These are phyloP conservation scores for Monodelphis domestica DNA, from an alignment of 2,797 vertebrate genomes.

Conservation along the genomic window DNA sequence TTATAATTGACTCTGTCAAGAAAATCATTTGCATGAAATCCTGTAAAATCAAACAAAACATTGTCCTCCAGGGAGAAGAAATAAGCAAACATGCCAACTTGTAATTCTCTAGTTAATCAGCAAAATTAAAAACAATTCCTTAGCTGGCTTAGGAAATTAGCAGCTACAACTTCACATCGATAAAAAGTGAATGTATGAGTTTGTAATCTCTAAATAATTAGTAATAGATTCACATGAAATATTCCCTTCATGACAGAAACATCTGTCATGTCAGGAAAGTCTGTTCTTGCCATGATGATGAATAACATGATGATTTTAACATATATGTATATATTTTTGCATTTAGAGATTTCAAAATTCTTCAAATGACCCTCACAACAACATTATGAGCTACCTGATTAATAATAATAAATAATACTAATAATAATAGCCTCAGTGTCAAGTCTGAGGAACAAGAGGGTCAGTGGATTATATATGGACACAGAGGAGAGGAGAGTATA, in stretches of 20 bases:
- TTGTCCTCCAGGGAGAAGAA: background rate
- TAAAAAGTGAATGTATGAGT: background rate
- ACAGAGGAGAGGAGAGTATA: background rate
- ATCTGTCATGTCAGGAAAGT: background rate
- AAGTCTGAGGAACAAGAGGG: background rate
- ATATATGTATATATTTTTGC: background rate
- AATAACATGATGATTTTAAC: no score
- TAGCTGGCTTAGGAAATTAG: background rate
- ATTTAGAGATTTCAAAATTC: background rate
- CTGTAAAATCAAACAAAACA: background rate
- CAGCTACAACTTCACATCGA: slow-evolving; percentile 16
- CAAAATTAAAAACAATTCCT: slow-evolving; percentile 27
- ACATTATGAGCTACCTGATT: background rate
- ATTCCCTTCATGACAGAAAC: background rate
- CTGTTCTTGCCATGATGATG: background rate
- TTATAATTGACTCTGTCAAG: slow-evolving; percentile 30
- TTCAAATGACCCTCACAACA: background rate
- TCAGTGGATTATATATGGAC: background rate
- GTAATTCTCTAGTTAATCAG: slow-evolving; percentile 35
- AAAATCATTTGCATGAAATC: background rate
- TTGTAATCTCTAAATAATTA: slow-evolving; percentile 7
- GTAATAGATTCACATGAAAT: background rate
- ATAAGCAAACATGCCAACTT: background rate
- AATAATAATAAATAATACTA: background rate
- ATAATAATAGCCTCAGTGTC: no score